Conservation (phyloP, 2,888 invertebrate species). For the Lepidocyrtoides sp. region DNA sequence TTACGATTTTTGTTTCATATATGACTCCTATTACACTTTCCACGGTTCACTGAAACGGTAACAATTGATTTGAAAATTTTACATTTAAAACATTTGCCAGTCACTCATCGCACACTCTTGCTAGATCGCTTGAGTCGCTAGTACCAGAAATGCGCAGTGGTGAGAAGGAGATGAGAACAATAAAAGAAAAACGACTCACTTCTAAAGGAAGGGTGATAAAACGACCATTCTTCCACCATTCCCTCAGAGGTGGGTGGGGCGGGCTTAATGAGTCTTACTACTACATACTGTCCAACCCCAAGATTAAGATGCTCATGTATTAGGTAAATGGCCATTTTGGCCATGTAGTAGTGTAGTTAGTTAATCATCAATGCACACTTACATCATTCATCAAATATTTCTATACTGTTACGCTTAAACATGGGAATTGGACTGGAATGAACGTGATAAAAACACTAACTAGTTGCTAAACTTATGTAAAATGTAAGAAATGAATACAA, state of each 20-base stretch:
- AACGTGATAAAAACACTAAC: not conserved
- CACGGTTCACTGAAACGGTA: not conserved
- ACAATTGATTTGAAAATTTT: not conserved
- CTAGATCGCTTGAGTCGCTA: too few species aligned
- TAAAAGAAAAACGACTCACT: not conserved
- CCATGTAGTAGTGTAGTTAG: not conserved
- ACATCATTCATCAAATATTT: conserved; percentile 9
- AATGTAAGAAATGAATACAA: too few species aligned
- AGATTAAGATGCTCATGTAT: not conserved
- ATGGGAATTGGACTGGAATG: not conserved
- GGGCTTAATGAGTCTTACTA: conserved; percentile 3
- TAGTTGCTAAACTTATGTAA: not conserved
- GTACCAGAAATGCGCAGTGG: not conserved
- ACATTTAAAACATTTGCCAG: not conserved
- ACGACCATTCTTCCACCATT: not conserved
- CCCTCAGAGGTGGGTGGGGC: conserved; percentile 26
- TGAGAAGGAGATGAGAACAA: not conserved
- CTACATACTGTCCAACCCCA: too few species aligned
- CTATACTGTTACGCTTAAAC: not conserved
- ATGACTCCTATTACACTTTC: conserved; percentile 1
- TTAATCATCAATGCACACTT: not conserved
- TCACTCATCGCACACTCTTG: not conserved
- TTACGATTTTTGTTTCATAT: not conserved
- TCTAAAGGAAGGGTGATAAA: not conserved
- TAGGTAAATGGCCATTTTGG: too few species aligned